Evolutionary conservation across 2,797 vertebrate genomes (phyloP).

Genomic region (Anabas testudineus): DNA sequence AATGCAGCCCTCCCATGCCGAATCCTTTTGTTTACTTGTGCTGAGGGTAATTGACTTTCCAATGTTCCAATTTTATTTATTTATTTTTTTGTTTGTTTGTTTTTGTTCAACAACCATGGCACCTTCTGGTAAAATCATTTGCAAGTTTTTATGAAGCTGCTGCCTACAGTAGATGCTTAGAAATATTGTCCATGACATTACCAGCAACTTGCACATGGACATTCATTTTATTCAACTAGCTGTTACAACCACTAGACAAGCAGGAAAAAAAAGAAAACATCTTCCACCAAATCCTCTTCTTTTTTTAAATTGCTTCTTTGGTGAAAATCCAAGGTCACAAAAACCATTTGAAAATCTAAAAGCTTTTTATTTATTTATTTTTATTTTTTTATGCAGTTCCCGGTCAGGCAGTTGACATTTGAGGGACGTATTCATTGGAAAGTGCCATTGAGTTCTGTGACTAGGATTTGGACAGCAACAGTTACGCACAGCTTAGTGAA

Average conservation of each 20-base stretch:
- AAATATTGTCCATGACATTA: slow-evolving; percentile 6
- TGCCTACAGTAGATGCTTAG: slow-evolving; percentile 1
- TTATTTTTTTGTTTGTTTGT: slow-evolving; percentile 1
- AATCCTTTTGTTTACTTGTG: slow-evolving; percentile 16
- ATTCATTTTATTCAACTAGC: neutral
- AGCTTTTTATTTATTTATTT: no score
- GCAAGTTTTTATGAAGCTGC: neutral
- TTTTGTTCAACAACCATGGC: neutral
- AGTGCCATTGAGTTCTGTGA: no score
- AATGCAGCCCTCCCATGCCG: neutral
- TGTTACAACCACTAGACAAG: neutral
- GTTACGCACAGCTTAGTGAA: neutral
- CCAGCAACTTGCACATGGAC: neutral
- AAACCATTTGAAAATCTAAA: neutral
- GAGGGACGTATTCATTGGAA: neutral
- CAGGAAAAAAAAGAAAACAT: neutral
- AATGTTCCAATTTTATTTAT: no score
- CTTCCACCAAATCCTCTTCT: no score
- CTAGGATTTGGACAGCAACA: neutral
- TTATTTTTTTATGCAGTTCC: neutral
- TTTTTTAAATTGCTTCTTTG: no score
- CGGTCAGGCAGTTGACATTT: neutral
- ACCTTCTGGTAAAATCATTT: slow-evolving; percentile 11
- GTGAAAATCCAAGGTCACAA: no score
- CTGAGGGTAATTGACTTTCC: slow-evolving; percentile 14